A percentile compares a stretch with the other conserved stretches of the same genome.
phyloP scores from a whole-genome alignment of 2,797 vertebrate genomes.

The Semaprochilodus insignis region DNA sequence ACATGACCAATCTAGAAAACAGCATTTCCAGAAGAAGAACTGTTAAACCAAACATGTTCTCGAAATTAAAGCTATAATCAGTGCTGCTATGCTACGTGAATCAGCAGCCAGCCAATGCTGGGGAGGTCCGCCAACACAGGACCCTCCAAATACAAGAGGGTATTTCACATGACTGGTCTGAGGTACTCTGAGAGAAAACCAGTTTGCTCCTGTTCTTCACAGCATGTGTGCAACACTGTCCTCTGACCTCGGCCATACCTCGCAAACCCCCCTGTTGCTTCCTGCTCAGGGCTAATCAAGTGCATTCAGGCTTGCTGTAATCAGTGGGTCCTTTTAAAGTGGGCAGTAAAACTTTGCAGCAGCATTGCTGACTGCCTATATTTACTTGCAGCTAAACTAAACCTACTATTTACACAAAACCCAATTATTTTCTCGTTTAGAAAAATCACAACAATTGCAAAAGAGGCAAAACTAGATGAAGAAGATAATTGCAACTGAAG shows the following conservation, averaged over 20 bases:
- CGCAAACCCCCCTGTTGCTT: background rate
- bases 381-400: background rate
- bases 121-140: no score
- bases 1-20: no score
- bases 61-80: no score
- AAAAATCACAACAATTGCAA: no score
- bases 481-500: no score
- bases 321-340: background rate
- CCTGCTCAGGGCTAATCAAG: background rate
- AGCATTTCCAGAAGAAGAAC: no score
- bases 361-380: background rate
- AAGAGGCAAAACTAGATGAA: no score
- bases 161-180: no score
- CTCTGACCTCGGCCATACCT: slow-evolving; percentile 35
- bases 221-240: background rate
- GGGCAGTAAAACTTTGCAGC: background rate
- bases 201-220: background rate
- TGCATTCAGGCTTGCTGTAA: slow-evolving; percentile 32
- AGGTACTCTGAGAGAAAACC: background rate
- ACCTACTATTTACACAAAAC: background rate
- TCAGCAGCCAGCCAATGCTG: no score
- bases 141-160: no score
- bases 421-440: background rate
- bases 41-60: no score
- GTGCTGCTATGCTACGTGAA: no score